Percentiles rank a stretch among this genome's conserved stretches.
phyloP scores from a whole-genome alignment of 1,140 invertebrate genomes.

The Apis cerana region DNA sequence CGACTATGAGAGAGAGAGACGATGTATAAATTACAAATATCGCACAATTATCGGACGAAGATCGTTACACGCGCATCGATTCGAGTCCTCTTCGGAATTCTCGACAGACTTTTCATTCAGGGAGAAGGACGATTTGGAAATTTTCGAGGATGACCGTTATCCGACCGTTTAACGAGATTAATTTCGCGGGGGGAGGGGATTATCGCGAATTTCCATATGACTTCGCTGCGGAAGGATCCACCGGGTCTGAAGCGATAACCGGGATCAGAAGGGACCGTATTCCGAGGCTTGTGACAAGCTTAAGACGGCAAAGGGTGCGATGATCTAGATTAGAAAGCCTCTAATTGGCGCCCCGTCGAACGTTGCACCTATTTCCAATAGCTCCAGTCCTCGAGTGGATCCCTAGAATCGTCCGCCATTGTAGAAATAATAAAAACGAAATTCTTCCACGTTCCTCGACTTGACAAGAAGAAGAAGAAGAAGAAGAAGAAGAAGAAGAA shows the following conservation, averaged over 20 bases:
- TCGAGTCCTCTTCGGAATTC: too few relatives aligned
- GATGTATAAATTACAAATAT: too few relatives aligned
- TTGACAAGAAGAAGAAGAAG: too few relatives aligned
- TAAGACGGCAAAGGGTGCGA: constrained; percentile 31
- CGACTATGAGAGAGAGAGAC: too few relatives aligned
- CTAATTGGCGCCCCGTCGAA: constrained; percentile 41
- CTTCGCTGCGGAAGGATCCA: constrained; percentile 34
- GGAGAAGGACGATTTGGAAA: background rate
- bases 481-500: too few relatives aligned
- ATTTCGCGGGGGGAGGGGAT: constrained; percentile 15
- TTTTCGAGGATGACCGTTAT: constrained; percentile 11
- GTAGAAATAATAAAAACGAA: too few relatives aligned
- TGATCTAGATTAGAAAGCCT: constrained; percentile 52
- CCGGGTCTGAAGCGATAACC: constrained; percentile 47
- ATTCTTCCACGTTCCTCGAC: too few relatives aligned
- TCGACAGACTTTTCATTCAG: too few relatives aligned
- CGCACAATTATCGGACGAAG: too few relatives aligned
- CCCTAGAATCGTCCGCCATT: background rate
- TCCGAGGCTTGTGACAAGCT: constrained; percentile 42
- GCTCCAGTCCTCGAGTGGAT: background rate
- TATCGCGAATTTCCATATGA: constrained; percentile 54
- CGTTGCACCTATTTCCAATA: background rate
- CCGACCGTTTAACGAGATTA: constrained; percentile 57
- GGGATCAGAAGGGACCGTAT: constrained; percentile 50
- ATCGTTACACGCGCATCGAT: too few relatives aligned